Evolutionary conservation across 2,797 vertebrate species (phyloP).

Genomic region (Gymnocypris eckloni): DNA sequence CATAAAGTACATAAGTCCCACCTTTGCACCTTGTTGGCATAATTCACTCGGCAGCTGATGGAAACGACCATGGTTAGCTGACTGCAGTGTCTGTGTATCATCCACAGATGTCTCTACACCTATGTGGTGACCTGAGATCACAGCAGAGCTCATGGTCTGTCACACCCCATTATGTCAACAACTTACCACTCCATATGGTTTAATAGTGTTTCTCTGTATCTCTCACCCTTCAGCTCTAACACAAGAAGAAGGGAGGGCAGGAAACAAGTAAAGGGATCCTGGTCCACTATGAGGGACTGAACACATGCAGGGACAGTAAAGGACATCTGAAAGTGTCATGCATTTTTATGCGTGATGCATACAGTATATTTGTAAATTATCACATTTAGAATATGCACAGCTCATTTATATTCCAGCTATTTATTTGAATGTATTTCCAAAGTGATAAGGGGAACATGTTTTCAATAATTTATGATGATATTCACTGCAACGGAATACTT

Average conservation of each 20-base stretch:
- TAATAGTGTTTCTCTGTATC: conserved; percentile 39
- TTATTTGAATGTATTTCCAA: conserved; percentile 22
- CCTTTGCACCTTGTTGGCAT: conserved; percentile 25
- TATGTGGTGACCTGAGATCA: conserved; percentile 60
- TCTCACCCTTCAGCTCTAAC: conserved; percentile 4
- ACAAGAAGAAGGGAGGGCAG: conserved; percentile 23
- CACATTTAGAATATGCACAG: not conserved
- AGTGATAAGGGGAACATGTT: not conserved
- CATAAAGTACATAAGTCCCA: not conserved
- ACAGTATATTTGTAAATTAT: not conserved
- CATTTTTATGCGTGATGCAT: conserved; percentile 4
- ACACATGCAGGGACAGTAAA: conserved; percentile 27
- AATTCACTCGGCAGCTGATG: conserved; percentile 30
- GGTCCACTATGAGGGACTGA: conserved; percentile 16
- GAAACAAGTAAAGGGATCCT: conserved; percentile 27
- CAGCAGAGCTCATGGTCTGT: conserved; percentile 48
- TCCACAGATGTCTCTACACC: conserved; percentile 57
- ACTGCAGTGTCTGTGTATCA: not conserved
- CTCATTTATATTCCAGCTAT: not conserved
- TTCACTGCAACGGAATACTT: not conserved
- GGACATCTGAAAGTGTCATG: conserved; percentile 30
- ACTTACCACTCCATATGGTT: conserved; percentile 56
- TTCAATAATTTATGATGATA: conserved; percentile 12
- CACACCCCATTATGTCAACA: conserved; percentile 57
- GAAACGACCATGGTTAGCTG: conserved; percentile 34